Percentiles rank a stretch among this genome's conserved stretches.
Evolutionary conservation across 2,797 vertebrate genomes (phyloP).

Genomic region (Balearica regulorum): DNA sequence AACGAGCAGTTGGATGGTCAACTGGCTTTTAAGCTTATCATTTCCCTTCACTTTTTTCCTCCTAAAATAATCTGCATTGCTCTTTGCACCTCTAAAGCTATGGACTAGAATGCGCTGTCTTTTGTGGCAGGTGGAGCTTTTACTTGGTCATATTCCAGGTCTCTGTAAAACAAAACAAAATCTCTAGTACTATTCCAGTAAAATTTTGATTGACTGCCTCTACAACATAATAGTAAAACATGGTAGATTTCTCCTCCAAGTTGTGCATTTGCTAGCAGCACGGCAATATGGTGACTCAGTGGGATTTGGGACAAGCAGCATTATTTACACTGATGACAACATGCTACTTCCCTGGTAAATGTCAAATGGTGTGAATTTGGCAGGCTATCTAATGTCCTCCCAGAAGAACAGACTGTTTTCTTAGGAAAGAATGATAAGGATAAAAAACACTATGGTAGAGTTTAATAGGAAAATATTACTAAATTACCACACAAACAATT

Average conservation of each 20-base stretch:
- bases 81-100: not conserved
- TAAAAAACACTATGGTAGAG: constrained; percentile 31
- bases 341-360: constrained; percentile 74
- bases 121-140: constrained; percentile 58
- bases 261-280: constrained; percentile 31
- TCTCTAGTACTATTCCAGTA: constrained; percentile 48
- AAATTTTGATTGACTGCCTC: constrained; percentile 66
- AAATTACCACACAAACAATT: constrained; percentile 36
- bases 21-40: not conserved
- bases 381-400: constrained; percentile 64
- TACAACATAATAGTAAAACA: constrained; percentile 49
- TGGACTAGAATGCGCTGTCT: not conserved
- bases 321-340: constrained; percentile 75
- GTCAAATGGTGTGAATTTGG: constrained; percentile 72
- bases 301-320: constrained; percentile 47
- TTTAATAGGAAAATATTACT: constrained; percentile 57
- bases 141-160: constrained; percentile 43
- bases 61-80: not conserved
- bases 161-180: constrained; percentile 48
- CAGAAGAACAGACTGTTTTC: constrained; percentile 71
- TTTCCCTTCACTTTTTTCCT: not conserved
- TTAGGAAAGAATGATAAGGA: constrained; percentile 61
- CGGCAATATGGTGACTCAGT: constrained; percentile 61
- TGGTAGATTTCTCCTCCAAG: constrained; percentile 49
- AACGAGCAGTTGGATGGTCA: not conserved